phyloP scores from a whole-genome alignment of 2,797 vertebrate species.

The Macropodus opercularis region DNA sequence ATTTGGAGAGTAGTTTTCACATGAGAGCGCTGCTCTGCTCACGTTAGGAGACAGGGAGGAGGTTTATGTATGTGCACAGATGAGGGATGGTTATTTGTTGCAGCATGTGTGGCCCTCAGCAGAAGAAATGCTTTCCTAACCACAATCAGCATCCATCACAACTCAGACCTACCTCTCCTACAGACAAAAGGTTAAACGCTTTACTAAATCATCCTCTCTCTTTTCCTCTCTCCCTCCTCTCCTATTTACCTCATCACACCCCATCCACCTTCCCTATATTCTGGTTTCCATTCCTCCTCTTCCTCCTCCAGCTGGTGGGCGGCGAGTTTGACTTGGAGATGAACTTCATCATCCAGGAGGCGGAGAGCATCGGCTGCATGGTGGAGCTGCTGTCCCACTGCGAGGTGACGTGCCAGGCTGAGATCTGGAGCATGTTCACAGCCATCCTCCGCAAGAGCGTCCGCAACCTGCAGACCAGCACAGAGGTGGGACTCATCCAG shows the following conservation, averaged over 20 bases:
- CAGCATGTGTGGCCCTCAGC: conserved; percentile 45
- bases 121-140: conserved; percentile 54
- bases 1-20: conserved; percentile 48
- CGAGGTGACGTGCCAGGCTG: conserved; percentile 95
- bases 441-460: conserved; percentile 98
- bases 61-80: conserved; percentile 7
- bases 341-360: conserved; percentile 99
- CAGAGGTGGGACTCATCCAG: conserved; percentile 96
- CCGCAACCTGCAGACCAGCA: conserved; percentile 97
- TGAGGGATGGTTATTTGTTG: conserved; percentile 63
- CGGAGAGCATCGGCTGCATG: conserved; percentile 97
- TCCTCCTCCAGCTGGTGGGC: conserved; percentile 88
- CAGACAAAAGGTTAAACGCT: conserved; percentile 67
- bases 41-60: conserved; percentile 18
- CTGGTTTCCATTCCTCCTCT: background rate
- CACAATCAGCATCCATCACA: conserved; percentile 71
- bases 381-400: conserved; percentile 96
- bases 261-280: too few species aligned
- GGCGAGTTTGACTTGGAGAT: conserved; percentile 98
- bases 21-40: conserved; percentile 44
- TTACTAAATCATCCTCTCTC: conserved; percentile 62
- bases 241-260: conserved; percentile 3
- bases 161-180: conserved; percentile 50
- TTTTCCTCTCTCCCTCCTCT: conserved; percentile 1
- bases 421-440: conserved; percentile 99